Conservation (phyloP, 1,140 invertebrate genomes). For the Drosophila punjabiensis region DNA sequence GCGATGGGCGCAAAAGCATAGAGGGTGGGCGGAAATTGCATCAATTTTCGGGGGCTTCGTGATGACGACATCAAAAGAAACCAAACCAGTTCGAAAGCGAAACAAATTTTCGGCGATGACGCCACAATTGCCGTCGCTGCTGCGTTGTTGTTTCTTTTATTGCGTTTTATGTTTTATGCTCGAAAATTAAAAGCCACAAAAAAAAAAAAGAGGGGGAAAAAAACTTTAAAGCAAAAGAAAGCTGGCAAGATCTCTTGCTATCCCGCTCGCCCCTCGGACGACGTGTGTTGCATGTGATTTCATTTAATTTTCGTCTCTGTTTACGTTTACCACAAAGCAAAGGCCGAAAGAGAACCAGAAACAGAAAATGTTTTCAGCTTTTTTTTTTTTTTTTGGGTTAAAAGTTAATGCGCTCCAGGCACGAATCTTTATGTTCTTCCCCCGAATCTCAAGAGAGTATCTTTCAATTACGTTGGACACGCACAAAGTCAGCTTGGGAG, state of each 20-base stretch:
- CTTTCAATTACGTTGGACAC: constrained; percentile 66
- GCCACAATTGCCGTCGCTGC: constrained; percentile 60
- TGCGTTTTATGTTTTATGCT: constrained; percentile 80
- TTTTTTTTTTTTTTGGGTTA: constrained; percentile 69
- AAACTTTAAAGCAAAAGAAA: constrained; percentile 39
- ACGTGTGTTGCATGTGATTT: constrained; percentile 81
- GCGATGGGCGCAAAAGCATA: constrained; percentile 11
- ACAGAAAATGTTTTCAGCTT: constrained; percentile 43
- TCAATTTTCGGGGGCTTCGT: constrained; percentile 56
- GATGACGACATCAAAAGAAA: constrained; percentile 71
- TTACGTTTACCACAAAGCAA: constrained; percentile 66
- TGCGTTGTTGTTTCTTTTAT: constrained; percentile 57
- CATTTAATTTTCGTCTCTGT: constrained; percentile 67
- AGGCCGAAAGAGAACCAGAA: constrained; percentile 32
- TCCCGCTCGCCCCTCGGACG: constrained; percentile 56
- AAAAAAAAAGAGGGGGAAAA: constrained; percentile 2
- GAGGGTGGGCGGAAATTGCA: constrained; percentile 66
- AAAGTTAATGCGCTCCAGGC: constrained; percentile 70
- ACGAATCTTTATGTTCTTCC: constrained; percentile 49
- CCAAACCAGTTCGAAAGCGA: constrained; percentile 73
- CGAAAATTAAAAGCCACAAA: constrained; percentile 63
- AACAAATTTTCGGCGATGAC: constrained; percentile 78
- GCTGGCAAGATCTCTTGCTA: constrained; percentile 42
- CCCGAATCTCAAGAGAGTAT: constrained; percentile 39
- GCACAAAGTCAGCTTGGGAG: constrained; percentile 33